A percentile compares a stretch with the other conserved stretches of the same genome.
Evolutionary conservation across 2,888 invertebrate genomes (phyloP).

Genomic region (Drosophila melanosoma): DNA sequence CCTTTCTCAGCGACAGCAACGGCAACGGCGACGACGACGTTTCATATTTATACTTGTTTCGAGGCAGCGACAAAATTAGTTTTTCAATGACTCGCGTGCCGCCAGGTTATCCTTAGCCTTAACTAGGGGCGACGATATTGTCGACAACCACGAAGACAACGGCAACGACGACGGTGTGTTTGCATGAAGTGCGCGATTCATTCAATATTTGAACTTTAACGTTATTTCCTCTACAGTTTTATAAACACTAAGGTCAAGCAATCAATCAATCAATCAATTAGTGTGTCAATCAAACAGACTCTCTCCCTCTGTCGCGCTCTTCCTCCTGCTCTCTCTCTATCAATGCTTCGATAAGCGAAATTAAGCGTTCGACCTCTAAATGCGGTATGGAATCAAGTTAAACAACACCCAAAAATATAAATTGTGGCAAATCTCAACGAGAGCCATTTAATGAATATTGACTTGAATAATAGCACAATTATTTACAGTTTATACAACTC

Average conservation of each 20-base stretch:
- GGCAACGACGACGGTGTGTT: background rate
- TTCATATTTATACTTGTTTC: constrained; percentile 84
- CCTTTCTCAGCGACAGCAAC: constrained; percentile 63
- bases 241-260: background rate
- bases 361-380: background rate
- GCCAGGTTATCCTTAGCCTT: constrained; percentile 70
- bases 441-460: background rate
- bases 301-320: background rate
- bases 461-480: background rate
- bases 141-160: background rate
- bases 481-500: background rate
- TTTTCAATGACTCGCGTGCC: constrained; percentile 83
- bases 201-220: background rate
- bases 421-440: background rate
- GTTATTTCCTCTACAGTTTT: background rate
- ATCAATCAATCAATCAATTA: background rate
- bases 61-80: constrained; percentile 82
- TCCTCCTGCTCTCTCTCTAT: background rate
- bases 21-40: constrained; percentile 12
- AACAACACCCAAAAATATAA: background rate
- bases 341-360: background rate
- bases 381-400: background rate
- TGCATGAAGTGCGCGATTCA: background rate
- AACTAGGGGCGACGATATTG: constrained; percentile 13
- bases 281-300: background rate